phyloP scores from a whole-genome alignment of 1,140 invertebrate species.

The Alviniconcha marisindica region DNA sequence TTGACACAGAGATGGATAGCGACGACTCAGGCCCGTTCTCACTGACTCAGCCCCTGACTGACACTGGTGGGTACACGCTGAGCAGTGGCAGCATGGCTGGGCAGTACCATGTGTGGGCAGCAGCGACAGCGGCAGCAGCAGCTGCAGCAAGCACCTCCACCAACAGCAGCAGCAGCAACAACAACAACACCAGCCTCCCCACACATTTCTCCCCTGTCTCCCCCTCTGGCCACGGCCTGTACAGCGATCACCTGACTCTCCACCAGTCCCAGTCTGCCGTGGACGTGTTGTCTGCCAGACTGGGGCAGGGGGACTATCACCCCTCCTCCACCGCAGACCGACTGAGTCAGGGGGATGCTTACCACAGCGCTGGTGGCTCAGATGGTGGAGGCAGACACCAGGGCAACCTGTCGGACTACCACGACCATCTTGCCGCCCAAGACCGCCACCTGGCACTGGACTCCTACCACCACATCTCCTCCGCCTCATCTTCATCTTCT shows the following conservation, averaged over 20 bases:
- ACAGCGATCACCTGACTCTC: slow-evolving; percentile 23
- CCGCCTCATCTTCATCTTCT: neutral
- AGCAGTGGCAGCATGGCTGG: slow-evolving; percentile 19
- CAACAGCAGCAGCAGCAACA: slow-evolving; percentile 6
- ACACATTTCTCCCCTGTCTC: slow-evolving; percentile 35
- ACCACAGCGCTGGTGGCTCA: neutral
- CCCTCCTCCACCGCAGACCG: slow-evolving; percentile 11
- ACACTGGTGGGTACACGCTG: neutral
- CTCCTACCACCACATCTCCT: slow-evolving; percentile 21
- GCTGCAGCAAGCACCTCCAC: slow-evolving; percentile 21
- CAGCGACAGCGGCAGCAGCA: neutral
- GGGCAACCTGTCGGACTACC: slow-evolving; percentile 30
- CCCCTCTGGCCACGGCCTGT: slow-evolving; percentile 21
- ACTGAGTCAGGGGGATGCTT: neutral
- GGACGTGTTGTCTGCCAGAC: slow-evolving; percentile 13
- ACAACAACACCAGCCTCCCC: slow-evolving; percentile 7
- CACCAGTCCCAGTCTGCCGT: slow-evolving; percentile 24
- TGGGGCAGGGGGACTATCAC: slow-evolving; percentile 28
- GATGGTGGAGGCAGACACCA: neutral
- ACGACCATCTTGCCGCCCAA: slow-evolving; percentile 16
- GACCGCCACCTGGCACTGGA: slow-evolving; percentile 29
- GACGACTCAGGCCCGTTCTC: slow-evolving; percentile 33
- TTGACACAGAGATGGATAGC: slow-evolving; percentile 16
- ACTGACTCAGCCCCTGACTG: slow-evolving; percentile 8
- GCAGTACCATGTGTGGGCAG: slow-evolving; percentile 34